Base-by-base conservation (phyloP, 2,113 vertebrate genomes). In the Actinemys pallida region DNA sequence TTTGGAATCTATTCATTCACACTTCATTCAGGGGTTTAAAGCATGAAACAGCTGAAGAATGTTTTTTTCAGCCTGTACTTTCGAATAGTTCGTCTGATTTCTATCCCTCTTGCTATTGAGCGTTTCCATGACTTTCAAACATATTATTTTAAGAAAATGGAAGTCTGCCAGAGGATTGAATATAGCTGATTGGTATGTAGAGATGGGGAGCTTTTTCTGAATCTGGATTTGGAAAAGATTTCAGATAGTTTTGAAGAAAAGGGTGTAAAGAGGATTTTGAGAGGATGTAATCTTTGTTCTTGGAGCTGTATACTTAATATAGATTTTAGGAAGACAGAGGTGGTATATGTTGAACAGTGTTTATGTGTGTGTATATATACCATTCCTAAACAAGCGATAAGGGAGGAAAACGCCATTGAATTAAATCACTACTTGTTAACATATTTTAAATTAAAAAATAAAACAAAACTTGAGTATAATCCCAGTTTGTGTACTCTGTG, bases 1-100 rank as follows among this genome's bases (percentile, higher is more conserved):
- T 97, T 95, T 81, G 90, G 93, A 96, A 90, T 92, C 92, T 93
- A 88, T 97, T 95, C 96, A 93, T 95, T 97, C 92, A 90, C 92
- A 93, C 13, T 92, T 95, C 88, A 91, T 94, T 85, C 42, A 50
- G 54, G 22, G 56, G n/a, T 84, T 97, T 93, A 95, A 56, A 89
- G 84, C 88, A 89, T 84, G 49, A 16, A 79, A 95, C 88, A 97
- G 81, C 94, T 90, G 89, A 65, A 24, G 90, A 82, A 93, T 86
- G 59, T 86, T 85, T 90, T 81, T 76, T 78, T 91, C 92, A 95
- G 92, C 85, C 88, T 19, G 3, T 35, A 25, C 78, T 57, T 39
- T 22, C 17, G 39, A 53, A 54, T 69, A 69, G 31, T 13, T 84
- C 59, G 49, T 88, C 72, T 57, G 81, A 57, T 90, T 94, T 45